These are phyloP conservation scores for Epinotia ramella DNA, from an alignment of 2,888 invertebrate species.

Conservation along the genomic window DNA sequence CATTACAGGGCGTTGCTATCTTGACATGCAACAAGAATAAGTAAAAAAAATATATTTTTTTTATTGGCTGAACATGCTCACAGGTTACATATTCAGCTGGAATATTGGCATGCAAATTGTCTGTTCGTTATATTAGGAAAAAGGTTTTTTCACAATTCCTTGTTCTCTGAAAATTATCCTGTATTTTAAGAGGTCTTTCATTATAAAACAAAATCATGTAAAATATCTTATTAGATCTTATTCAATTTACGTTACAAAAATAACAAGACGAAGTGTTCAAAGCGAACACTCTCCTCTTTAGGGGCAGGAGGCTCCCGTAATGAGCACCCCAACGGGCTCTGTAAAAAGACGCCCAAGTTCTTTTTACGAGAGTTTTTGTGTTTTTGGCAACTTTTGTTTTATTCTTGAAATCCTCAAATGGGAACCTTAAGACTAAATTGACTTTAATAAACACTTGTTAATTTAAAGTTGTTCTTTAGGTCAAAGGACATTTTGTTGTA, in stretches of 20 bases:
- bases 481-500: not conserved
- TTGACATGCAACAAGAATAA: too few species aligned
- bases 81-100: too few species aligned
- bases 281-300: slow-evolving; percentile 13
- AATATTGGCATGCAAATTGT: too few species aligned
- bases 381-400: slow-evolving; percentile 22
- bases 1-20: too few species aligned
- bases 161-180: not conserved
- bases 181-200: not conserved
- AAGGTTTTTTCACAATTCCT: not conserved
- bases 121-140: not conserved
- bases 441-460: not conserved
- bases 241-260: slow-evolving; percentile 31
- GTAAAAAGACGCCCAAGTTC: slow-evolving; percentile 31
- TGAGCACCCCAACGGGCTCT: slow-evolving; percentile 7
- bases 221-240: slow-evolving; percentile 16
- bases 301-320: slow-evolving; percentile 10
- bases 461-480: not conserved
- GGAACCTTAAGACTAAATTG: not conserved
- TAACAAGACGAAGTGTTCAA: slow-evolving; percentile 26
- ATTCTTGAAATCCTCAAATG: not conserved
- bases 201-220: not conserved
- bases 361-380: slow-evolving; percentile 12
- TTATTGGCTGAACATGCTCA: too few species aligned
- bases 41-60: too few species aligned